Evolutionary conservation across 2,797 vertebrate genomes (phyloP).

Genomic region (Dromococcyx pavoninus): DNA sequence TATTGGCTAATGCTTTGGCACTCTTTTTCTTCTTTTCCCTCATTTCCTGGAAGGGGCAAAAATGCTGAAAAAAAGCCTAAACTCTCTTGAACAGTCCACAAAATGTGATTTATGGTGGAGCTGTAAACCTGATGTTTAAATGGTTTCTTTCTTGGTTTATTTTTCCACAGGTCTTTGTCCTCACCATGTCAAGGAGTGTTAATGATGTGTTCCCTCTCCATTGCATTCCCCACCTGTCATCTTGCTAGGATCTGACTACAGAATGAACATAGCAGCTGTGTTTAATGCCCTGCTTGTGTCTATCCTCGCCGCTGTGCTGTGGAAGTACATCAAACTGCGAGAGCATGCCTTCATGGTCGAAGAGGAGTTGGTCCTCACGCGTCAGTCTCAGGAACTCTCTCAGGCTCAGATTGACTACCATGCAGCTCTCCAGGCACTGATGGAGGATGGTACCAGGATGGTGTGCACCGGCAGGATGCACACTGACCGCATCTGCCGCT

Average conservation of each 20-base stretch:
- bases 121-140: not conserved
- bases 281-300: slow-evolving; percentile 94
- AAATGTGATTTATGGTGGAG: not conserved
- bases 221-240: slow-evolving; percentile 41
- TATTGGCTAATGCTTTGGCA: not conserved
- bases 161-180: slow-evolving; percentile 55
- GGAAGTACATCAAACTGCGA: slow-evolving; percentile 89
- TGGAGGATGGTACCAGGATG: slow-evolving; percentile 93
- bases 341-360: slow-evolving; percentile 87
- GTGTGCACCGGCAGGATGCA: slow-evolving; percentile 97
- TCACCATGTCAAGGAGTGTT: slow-evolving; percentile 52
- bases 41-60: not conserved
- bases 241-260: slow-evolving; percentile 81
- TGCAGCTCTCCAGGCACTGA: slow-evolving; percentile 86
- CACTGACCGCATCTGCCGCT: slow-evolving; percentile 95
- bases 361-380: slow-evolving; percentile 86
- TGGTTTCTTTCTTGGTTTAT: not conserved
- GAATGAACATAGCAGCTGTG: slow-evolving; percentile 91
- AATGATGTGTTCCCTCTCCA: slow-evolving; percentile 63
- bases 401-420: slow-evolving; percentile 89
- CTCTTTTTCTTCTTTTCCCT: not conserved
- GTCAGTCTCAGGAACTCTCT: slow-evolving; percentile 84
- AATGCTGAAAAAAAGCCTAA: not conserved
- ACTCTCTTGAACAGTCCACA: not conserved
- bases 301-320: slow-evolving; percentile 90